phyloP scores from a whole-genome alignment of 2,113 vertebrate species.

The Elanoides forficatus region DNA sequence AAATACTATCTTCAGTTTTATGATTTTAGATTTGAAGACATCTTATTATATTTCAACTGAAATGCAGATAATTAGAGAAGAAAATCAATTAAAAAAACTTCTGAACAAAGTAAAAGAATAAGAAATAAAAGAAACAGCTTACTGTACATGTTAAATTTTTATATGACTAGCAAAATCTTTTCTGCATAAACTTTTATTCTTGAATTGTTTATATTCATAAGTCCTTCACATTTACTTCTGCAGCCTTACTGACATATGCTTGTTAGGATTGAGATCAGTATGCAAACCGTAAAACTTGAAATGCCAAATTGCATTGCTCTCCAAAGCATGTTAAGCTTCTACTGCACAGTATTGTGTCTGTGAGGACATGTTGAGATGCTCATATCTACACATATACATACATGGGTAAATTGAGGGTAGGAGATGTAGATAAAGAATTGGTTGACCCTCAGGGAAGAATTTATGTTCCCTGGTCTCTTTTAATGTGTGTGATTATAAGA shows the following conservation, averaged over 20 bases:
- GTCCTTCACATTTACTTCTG: neutral
- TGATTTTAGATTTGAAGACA: neutral
- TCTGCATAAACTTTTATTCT: neutral
- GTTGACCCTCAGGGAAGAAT: neutral
- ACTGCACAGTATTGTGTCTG: neutral
- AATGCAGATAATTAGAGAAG: neutral
- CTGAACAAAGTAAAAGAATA: neutral
- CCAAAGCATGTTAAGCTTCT: neutral
- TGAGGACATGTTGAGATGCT: neutral
- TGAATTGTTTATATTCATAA: neutral
- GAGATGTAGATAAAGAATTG: neutral
- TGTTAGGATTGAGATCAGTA: constrained; percentile 11
- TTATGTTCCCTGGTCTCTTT: neutral
- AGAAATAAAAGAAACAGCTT: neutral
- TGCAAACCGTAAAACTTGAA: constrained; percentile 15
- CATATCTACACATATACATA: neutral
- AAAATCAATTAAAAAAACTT: neutral
- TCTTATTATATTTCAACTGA: neutral
- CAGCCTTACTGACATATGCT: neutral
- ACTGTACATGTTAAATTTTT: neutral
- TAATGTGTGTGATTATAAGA: neutral
- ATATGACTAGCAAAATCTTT: neutral
- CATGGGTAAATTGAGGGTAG: neutral
- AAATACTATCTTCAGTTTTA: constrained; percentile 3
- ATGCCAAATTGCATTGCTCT: neutral